Conservation (phyloP, 2,797 vertebrate species). For the Austrolebias charrua region DNA sequence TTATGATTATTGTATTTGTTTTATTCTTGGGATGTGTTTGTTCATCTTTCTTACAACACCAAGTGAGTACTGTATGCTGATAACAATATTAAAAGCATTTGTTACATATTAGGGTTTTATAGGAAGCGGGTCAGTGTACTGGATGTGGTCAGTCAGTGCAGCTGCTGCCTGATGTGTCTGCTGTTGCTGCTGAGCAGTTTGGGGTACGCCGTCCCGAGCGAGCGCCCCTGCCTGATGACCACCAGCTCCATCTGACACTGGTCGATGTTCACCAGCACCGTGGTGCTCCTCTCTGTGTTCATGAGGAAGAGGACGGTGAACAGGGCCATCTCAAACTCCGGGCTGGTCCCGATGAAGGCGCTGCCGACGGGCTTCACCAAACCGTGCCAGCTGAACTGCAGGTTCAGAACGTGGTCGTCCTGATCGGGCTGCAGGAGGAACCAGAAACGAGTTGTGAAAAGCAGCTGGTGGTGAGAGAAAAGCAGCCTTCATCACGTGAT, state of each 20-base stretch:
- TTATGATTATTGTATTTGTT: neutral
- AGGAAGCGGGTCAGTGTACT: neutral
- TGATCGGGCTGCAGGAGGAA: conserved; percentile 76
- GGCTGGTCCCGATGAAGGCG: conserved; percentile 84
- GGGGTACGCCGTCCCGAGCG: conserved; percentile 84
- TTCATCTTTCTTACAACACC: neutral
- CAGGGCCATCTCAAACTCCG: conserved; percentile 83
- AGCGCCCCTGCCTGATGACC: conserved; percentile 73
- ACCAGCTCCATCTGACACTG: conserved; percentile 81
- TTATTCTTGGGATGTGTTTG: neutral
- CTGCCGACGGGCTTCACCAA: conserved; percentile 80
- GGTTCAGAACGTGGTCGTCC: conserved; percentile 84
- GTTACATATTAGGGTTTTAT: neutral
- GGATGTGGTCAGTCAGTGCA: conserved; percentile 20
- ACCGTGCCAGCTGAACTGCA: conserved; percentile 87
- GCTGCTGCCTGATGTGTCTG: conserved; percentile 53
- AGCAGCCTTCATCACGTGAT: neutral
- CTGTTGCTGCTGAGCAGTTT: conserved; percentile 80
- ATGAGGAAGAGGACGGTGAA: conserved; percentile 84
- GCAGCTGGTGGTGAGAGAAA: neutral
- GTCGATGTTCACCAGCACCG: conserved; percentile 74
- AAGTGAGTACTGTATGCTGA: neutral
- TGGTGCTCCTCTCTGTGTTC: conserved; percentile 72
- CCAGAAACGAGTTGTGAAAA: neutral
- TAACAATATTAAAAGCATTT: neutral